Percentiles rank a stretch among this genome's conserved stretches.
These are phyloP conservation scores for Clarias batrachus DNA, from an alignment of 2,113 vertebrate species.

Conservation along the genomic window DNA sequence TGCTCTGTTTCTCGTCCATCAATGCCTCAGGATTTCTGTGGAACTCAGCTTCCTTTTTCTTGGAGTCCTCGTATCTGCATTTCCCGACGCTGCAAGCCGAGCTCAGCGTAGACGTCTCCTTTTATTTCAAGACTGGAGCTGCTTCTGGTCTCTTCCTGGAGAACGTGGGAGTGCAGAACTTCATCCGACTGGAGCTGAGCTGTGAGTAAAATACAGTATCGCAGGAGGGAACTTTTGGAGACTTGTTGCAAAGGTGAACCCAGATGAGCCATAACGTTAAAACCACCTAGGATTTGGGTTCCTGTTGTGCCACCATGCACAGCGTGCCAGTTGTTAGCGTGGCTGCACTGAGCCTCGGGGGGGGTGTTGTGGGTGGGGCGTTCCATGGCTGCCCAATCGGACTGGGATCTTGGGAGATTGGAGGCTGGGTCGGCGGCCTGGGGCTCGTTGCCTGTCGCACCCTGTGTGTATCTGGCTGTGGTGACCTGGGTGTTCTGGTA, in stretches of 20 bases:
- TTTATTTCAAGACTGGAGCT: constrained; percentile 92
- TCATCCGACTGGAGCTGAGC: constrained; percentile 88
- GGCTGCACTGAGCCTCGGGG: no score
- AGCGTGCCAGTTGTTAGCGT: no score
- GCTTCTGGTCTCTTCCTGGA: constrained; percentile 90
- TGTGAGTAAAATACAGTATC: constrained; percentile 78
- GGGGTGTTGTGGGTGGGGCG: no score
- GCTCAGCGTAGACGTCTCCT: constrained; percentile 87
- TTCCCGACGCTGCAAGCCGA: constrained; percentile 89
- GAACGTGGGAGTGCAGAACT: constrained; percentile 90
- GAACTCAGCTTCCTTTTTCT: constrained; percentile 92
- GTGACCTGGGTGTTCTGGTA: no score
- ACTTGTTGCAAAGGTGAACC: background rate
- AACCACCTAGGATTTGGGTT: no score
- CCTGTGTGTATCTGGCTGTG: no score
- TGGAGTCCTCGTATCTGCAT: constrained; percentile 88
- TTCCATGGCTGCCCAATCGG: no score
- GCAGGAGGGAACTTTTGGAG: background rate
- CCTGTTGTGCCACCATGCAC: no score
- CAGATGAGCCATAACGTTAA: no score
- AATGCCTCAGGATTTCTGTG: constrained; percentile 84
- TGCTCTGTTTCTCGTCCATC: constrained; percentile 6
- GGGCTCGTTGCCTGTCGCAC: no score
- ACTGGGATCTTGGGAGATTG: no score
- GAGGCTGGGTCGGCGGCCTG: no score